Conservation (phyloP, 2,113 vertebrate species). For the Bettongia penicillata region DNA sequence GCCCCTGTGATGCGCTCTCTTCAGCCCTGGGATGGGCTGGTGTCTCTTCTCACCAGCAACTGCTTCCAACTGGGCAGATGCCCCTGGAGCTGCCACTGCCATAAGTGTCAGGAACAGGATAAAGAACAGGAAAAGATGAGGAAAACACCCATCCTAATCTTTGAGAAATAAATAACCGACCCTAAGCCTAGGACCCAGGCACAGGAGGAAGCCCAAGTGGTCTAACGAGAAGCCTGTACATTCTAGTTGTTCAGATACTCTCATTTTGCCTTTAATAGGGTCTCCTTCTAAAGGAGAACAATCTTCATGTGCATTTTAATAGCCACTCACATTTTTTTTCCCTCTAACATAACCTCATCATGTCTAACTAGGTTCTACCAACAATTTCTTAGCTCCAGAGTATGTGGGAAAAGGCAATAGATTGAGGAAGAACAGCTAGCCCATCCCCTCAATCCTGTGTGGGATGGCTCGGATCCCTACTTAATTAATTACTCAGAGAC, state of each 20-base stretch:
- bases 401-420: neutral
- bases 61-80: constrained; percentile 87
- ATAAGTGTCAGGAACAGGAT: constrained; percentile 60
- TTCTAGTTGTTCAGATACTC: neutral
- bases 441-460: rapidly evolving
- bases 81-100: constrained; percentile 80
- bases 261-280: constrained; percentile 3
- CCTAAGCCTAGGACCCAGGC: constrained; percentile 13
- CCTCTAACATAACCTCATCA: neutral
- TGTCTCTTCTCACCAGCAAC: constrained; percentile 77
- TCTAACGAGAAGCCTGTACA: too few relatives aligned
- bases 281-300: neutral
- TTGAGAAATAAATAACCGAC: constrained; percentile 78
- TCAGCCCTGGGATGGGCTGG: constrained; percentile 89
- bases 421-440: neutral
- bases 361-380: neutral
- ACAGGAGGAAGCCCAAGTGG: constrained; percentile 52
- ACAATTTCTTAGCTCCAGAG: neutral
- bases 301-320: neutral
- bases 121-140: constrained; percentile 48
- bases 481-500: too few relatives aligned
- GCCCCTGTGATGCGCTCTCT: constrained; percentile 92
- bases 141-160: constrained; percentile 75
- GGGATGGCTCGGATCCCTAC: too few relatives aligned
- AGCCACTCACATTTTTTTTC: neutral